Conservation (phyloP, 2,888 invertebrate genomes). For the Orthosia gracilis region DNA sequence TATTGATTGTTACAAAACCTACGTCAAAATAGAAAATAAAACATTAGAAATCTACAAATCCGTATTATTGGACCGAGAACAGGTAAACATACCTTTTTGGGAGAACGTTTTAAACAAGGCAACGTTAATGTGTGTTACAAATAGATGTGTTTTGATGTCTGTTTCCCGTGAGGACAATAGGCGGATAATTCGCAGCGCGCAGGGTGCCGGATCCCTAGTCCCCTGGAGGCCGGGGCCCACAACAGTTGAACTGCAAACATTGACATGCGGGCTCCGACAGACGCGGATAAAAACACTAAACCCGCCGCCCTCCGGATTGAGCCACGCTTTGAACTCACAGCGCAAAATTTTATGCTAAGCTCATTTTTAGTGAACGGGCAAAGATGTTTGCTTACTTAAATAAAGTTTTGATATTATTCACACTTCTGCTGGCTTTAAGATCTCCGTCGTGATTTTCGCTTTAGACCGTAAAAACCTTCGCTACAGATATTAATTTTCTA, state of each 20-base stretch:
- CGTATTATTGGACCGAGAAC: constrained; percentile 38
- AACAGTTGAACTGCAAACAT: constrained; percentile 76
- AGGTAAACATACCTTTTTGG: constrained; percentile 34
- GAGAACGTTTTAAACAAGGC: constrained; percentile 18
- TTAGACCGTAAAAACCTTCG: not conserved
- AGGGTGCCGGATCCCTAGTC: constrained; percentile 20
- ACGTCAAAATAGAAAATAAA: constrained; percentile 49
- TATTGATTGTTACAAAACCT: constrained; percentile 55
- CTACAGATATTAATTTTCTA: not conserved
- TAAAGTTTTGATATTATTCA: constrained; percentile 16
- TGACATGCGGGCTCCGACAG: constrained; percentile 76
- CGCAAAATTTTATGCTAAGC: constrained; percentile 60
- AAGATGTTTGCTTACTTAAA: constrained; percentile 24
- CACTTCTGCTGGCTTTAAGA: constrained; percentile 1
- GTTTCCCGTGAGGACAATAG: constrained; percentile 63
- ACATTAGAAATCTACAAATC: constrained; percentile 27
- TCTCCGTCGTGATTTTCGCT: not conserved
- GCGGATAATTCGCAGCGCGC: constrained; percentile 54
- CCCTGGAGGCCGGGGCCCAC: constrained; percentile 46
- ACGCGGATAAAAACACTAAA: constrained; percentile 73
- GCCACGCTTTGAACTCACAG: constrained; percentile 39
- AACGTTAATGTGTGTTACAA: constrained; percentile 27
- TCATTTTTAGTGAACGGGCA: constrained; percentile 33
- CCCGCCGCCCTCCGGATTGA: constrained; percentile 64
- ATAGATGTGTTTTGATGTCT: constrained; percentile 44